A percentile compares a stretch with the other conserved stretches of the same genome.
Conservation (phyloP, 2,113 vertebrate genomes). For the Lampris incognitus region DNA sequence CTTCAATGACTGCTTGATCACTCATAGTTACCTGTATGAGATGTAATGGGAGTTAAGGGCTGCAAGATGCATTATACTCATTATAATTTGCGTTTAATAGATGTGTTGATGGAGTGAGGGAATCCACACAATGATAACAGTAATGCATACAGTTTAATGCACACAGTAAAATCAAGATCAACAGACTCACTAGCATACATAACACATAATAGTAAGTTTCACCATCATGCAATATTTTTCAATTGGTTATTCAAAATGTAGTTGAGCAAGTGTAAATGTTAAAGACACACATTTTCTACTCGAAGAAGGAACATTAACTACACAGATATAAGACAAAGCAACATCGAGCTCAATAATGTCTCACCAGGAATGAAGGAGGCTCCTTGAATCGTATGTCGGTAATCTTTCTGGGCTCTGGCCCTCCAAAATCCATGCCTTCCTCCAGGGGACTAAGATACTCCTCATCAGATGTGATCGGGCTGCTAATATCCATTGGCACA, state of each 20-base stretch:
- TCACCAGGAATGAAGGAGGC: conserved; percentile 93
- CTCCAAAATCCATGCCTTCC: conserved; percentile 88
- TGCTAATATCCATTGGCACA: conserved; percentile 86
- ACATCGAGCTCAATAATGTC: not conserved
- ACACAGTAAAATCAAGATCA: not conserved
- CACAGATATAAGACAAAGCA: not conserved
- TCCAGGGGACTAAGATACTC: conserved; percentile 97
- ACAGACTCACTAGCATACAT: conserved; percentile 1
- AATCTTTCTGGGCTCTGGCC: conserved; percentile 67
- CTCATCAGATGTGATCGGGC: conserved; percentile 96
- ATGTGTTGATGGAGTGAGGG: conserved; percentile 29
- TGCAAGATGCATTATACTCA: conserved; percentile 17
- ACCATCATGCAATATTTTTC: conserved; percentile 18
- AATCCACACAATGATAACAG: conserved; percentile 6
- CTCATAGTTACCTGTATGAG: conserved; percentile 84
- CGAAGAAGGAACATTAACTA: not conserved
- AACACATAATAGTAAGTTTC: not conserved
- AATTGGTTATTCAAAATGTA: conserved; percentile 3
- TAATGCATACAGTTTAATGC: not conserved
- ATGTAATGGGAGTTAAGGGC: conserved; percentile 40
- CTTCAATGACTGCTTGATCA: conserved; percentile 91
- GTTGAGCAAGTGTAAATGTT: not conserved
- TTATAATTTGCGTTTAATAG: conserved; percentile 9
- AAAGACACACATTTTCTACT: not conserved
- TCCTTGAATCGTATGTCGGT: conserved; percentile 87